Percentiles rank a stretch among this genome's conserved stretches.
These are phyloP conservation scores for Thera obeliscata DNA, from an alignment of 2,888 invertebrate species.

Conservation along the genomic window DNA sequence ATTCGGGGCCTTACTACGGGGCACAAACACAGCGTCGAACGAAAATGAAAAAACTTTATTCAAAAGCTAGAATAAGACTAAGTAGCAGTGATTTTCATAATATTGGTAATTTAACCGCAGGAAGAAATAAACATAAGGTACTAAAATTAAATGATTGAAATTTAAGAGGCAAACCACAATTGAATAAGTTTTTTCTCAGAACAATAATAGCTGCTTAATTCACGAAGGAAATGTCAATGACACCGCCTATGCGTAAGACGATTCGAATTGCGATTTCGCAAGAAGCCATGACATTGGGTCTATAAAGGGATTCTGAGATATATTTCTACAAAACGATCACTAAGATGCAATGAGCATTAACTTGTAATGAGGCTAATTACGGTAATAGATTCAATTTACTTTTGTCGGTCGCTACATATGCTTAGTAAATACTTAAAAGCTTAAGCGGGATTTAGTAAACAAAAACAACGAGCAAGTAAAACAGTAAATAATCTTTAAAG, in stretches of 20 bases:
- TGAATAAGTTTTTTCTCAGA: slow-evolving; percentile 22
- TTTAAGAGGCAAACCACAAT: slow-evolving; percentile 10
- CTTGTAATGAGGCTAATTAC: no score
- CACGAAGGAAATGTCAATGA: slow-evolving; percentile 38
- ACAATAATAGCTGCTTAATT: slow-evolving; percentile 33
- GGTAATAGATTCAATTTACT: no score
- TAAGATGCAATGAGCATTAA: no score
- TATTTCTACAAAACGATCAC: slow-evolving; percentile 8
- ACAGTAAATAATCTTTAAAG: no score
- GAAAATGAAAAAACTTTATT: not conserved
- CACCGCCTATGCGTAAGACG: slow-evolving; percentile 40
- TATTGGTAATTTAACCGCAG: not conserved
- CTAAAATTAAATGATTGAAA: not conserved
- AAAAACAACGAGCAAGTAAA: no score
- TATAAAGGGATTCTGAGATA: slow-evolving; percentile 39
- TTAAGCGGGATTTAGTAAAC: no score
- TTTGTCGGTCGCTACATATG: no score
- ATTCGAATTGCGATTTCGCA: slow-evolving; percentile 39
- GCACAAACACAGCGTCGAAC: slow-evolving; percentile 16
- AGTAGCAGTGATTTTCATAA: no score
- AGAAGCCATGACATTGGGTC: slow-evolving; percentile 42
- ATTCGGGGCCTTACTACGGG: slow-evolving; percentile 48
- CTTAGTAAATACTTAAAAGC: no score
- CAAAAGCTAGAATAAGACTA: no score
- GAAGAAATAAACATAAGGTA: not conserved